These are phyloP conservation scores for Drosophila elegans DNA, from an alignment of 1,140 invertebrate genomes.

Conservation along the genomic window DNA sequence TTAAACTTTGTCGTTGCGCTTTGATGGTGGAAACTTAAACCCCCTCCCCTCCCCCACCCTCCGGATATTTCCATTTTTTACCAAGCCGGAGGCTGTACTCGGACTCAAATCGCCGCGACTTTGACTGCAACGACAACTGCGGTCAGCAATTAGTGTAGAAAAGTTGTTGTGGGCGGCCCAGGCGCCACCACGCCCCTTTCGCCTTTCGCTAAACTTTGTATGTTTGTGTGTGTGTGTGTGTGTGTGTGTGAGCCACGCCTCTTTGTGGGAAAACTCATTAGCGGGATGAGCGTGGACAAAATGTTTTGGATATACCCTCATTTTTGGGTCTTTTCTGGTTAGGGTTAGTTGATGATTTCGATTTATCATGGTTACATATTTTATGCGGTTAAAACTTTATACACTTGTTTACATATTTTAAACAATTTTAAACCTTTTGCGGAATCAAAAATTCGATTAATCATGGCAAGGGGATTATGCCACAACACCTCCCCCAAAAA, in stretches of 20 bases:
- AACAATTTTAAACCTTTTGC: not conserved
- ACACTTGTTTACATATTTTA: not conserved
- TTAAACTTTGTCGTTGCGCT: constrained; percentile 31
- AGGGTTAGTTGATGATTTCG: not conserved
- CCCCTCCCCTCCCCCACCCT: no score
- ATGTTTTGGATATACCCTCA: constrained; percentile 16
- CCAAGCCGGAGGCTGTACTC: not conserved
- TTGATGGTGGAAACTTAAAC: not conserved
- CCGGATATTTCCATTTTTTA: not conserved
- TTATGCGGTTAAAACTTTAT: not conserved
- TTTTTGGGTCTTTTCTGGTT: not conserved
- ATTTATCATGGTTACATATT: not conserved
- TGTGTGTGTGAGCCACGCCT: constrained; percentile 36
- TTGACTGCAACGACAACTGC: constrained; percentile 10
- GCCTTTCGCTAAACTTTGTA: no score
- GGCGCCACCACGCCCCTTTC: constrained; percentile 8
- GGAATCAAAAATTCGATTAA: constrained; percentile 5
- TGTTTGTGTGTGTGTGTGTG: not conserved
- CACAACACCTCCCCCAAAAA: no score
- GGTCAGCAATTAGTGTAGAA: constrained; percentile 56
- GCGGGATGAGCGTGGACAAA: constrained; percentile 31
- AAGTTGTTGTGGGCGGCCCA: constrained; percentile 44
- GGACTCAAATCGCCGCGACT: constrained; percentile 2
- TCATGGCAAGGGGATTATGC: not conserved
- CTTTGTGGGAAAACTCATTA: constrained; percentile 69